A percentile compares a stretch with the other conserved stretches of the same genome.
Conservation (phyloP, 2,888 invertebrate species). For the Hirtodrosophila cameraria region DNA sequence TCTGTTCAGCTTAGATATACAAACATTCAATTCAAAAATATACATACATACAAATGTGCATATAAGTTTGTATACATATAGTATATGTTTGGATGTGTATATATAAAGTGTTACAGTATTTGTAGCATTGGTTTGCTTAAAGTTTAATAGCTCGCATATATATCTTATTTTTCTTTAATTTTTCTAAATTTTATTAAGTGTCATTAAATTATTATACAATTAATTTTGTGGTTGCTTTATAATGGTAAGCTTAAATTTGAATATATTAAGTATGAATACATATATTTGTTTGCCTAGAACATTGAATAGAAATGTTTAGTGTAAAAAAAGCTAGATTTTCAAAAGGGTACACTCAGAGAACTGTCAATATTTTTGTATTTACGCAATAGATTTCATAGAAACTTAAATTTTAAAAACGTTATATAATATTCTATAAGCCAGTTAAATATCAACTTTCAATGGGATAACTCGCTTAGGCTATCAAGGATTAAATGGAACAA, state of each 20-base stretch:
- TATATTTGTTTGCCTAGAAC: slow-evolving; percentile 3
- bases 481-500: no score
- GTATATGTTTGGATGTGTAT: slow-evolving; percentile 16
- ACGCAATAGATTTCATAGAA: no score
- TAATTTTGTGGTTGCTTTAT: slow-evolving; percentile 42
- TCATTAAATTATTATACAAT: slow-evolving; percentile 63
- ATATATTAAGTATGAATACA: slow-evolving; percentile 14
- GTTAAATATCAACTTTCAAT: no score
- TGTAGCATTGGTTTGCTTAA: slow-evolving; percentile 69
- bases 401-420: no score
- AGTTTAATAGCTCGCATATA: slow-evolving; percentile 37
- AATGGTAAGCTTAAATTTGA: slow-evolving; percentile 8
- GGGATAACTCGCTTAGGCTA: no score
- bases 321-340: no score
- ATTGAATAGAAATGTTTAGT: no score
- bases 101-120: slow-evolving; percentile 71
- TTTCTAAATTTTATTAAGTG: slow-evolving; percentile 59
- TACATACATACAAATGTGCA: slow-evolving; percentile 3
- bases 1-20: slow-evolving; percentile 23
- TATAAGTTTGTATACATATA: slow-evolving; percentile 21
- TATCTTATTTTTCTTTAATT: slow-evolving; percentile 1
- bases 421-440: no score
- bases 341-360: no score
- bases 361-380: no score
- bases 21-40: background rate